These are phyloP conservation scores for Pharmacophagus antenor DNA, from an alignment of 2,888 invertebrate genomes.

Conservation along the genomic window DNA sequence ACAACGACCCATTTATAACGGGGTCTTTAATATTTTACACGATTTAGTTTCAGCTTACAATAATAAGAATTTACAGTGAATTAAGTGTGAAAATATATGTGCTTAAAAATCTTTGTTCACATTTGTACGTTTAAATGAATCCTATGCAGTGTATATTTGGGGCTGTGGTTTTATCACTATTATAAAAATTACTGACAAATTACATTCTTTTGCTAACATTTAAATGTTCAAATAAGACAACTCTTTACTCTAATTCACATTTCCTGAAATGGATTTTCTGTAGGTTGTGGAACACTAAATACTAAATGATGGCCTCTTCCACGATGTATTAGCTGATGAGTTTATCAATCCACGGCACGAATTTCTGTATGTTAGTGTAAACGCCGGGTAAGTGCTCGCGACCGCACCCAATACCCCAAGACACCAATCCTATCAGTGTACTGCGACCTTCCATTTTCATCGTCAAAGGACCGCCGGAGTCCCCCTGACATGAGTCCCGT, in stretches of 20 bases:
- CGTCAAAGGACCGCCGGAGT: slow-evolving; percentile 94
- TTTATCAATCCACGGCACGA: slow-evolving; percentile 95
- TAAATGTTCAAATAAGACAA: no score
- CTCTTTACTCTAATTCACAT: no score
- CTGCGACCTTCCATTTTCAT: slow-evolving; percentile 91
- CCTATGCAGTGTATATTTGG: not conserved
- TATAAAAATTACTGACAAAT: not conserved
- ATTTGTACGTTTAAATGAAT: not conserved
- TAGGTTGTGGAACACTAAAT: no score
- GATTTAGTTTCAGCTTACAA: no score
- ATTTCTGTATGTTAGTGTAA: slow-evolving; percentile 95
- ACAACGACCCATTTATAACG: not conserved
- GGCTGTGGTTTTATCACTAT: not conserved
- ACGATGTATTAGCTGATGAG: slow-evolving; percentile 76
- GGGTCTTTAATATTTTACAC: no score
- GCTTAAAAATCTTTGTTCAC: not conserved
- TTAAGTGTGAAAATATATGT: no score
- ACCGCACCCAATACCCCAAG: slow-evolving; percentile 96
- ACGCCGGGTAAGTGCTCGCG: slow-evolving; percentile 94
- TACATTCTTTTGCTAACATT: not conserved
- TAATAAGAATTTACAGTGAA: no score
- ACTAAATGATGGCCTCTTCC: not conserved
- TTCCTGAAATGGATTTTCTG: no score
- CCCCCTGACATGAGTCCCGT: slow-evolving; percentile 87
- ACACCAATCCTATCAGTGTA: slow-evolving; percentile 92